A percentile compares a stretch with the other conserved stretches of the same genome.
phyloP scores from a whole-genome alignment of 2,888 invertebrate species.

The Scaptomyza tumidula region DNA sequence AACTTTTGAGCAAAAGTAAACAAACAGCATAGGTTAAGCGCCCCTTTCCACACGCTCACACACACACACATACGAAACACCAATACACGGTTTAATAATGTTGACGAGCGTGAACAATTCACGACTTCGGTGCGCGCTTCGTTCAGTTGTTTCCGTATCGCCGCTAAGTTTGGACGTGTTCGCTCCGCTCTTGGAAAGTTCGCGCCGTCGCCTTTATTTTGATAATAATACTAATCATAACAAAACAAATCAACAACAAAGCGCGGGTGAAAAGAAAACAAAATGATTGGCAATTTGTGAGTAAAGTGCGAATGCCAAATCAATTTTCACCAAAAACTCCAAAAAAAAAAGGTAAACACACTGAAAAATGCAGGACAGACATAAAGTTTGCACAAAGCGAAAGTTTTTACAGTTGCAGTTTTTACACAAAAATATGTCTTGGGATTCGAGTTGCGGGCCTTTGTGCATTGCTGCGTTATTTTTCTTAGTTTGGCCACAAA shows the following conservation, averaged over 20 bases:
- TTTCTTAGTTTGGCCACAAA: constrained; percentile 42
- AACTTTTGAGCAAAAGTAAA: constrained; percentile 38
- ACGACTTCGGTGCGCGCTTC: constrained; percentile 52
- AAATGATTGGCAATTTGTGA: constrained; percentile 50
- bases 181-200: constrained; percentile 34
- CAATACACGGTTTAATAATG: constrained; percentile 17
- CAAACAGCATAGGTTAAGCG: constrained; percentile 33
- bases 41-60: constrained; percentile 7
- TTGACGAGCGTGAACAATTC: constrained; percentile 52
- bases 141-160: constrained; percentile 71
- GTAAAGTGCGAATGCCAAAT: constrained; percentile 38
- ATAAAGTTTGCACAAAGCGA: constrained; percentile 34
- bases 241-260: constrained; percentile 1
- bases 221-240: constrained; percentile 39
- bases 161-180: constrained; percentile 65
- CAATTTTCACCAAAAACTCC: constrained; percentile 33
- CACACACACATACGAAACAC: constrained; percentile 1
- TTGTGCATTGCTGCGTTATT: constrained; percentile 17
- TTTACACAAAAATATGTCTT: constrained; percentile 17
- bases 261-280: constrained; percentile 36
- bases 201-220: constrained; percentile 42
- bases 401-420: constrained; percentile 38
- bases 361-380: neutral
- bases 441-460: constrained; percentile 13
- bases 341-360: constrained; percentile 17